phyloP scores from a whole-genome alignment of 2,797 vertebrate species.

The Tapera naevia region DNA sequence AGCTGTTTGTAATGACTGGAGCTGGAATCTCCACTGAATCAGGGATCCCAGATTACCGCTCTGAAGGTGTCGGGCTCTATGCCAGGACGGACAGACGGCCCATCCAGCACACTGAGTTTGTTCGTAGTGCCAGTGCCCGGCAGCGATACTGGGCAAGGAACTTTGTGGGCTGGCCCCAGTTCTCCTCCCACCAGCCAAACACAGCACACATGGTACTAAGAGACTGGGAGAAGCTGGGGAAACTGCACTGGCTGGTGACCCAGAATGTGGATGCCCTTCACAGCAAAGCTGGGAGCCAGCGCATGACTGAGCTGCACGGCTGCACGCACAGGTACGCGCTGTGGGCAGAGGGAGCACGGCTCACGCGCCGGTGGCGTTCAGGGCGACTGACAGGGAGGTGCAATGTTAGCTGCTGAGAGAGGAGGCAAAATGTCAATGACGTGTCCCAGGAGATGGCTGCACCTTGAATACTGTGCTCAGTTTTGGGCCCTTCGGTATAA shows the following conservation, averaged over 20 bases:
- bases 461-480: too few species aligned
- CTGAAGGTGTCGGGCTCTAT: conserved; percentile 91
- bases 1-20: conserved; percentile 89
- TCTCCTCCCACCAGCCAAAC: conserved; percentile 90
- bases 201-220: conserved; percentile 81
- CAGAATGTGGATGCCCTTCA: conserved; percentile 97
- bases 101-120: conserved; percentile 87
- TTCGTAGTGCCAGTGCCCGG: conserved; percentile 83
- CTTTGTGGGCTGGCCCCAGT: conserved; percentile 94
- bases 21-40: conserved; percentile 96
- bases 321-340: conserved; percentile 86
- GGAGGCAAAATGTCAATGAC: background rate
- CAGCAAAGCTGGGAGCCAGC: conserved; percentile 86
- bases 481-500: too few species aligned
- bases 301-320: conserved; percentile 91
- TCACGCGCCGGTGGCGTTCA: accelerated
- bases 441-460: background rate
- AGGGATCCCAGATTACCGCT: conserved; percentile 96
- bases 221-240: conserved; percentile 86
- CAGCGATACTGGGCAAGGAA: conserved; percentile 97
- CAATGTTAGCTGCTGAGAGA: background rate
- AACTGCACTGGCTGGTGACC: conserved; percentile 94
- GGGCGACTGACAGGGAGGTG: background rate
- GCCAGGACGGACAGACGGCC: conserved; percentile 89
- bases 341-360: background rate